These are phyloP conservation scores for Hydroisotoma schaefferi DNA, from an alignment of 2,888 invertebrate species.

Conservation along the genomic window DNA sequence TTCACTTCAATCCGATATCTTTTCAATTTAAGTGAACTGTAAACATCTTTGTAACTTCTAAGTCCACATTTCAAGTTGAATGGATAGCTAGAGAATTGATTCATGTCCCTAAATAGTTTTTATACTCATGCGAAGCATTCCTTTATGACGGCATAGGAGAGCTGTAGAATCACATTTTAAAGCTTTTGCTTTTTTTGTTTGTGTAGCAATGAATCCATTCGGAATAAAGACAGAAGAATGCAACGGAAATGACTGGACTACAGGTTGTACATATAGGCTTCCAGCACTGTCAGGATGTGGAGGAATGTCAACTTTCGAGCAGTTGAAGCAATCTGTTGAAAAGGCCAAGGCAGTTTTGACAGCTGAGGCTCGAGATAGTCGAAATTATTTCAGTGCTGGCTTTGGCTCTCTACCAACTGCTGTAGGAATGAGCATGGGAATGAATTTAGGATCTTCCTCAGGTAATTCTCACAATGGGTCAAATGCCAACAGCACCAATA, in stretches of 20 bases:
- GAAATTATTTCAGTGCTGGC: conserved; percentile 47
- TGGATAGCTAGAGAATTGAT: background rate
- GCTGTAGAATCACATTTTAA: background rate
- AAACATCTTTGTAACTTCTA: no score
- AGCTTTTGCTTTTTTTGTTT: conserved; percentile 2
- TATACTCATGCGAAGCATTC: background rate
- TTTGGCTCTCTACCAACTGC: conserved; percentile 36
- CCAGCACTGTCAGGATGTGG: conserved; percentile 56
- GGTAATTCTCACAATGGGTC: conserved; percentile 16
- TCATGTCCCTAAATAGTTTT: background rate
- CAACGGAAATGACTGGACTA: conserved; percentile 50
- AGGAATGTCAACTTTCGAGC: conserved; percentile 73
- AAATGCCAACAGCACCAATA: conserved; percentile 16
- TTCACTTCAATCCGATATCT: background rate
- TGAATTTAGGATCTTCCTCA: conserved; percentile 36
- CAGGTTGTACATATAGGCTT: conserved; percentile 62
- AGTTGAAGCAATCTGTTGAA: conserved; percentile 83
- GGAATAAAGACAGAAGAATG: conserved; percentile 48
- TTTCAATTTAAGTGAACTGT: no score
- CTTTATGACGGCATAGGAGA: background rate
- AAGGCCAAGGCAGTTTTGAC: conserved; percentile 78
- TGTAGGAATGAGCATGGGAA: conserved; percentile 45
- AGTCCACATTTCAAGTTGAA: background rate
- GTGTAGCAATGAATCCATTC: conserved; percentile 45
- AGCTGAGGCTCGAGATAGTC: conserved; percentile 40